Conservation (phyloP, 2,888 invertebrate genomes). For the Rhagophthalmus giganteus region DNA sequence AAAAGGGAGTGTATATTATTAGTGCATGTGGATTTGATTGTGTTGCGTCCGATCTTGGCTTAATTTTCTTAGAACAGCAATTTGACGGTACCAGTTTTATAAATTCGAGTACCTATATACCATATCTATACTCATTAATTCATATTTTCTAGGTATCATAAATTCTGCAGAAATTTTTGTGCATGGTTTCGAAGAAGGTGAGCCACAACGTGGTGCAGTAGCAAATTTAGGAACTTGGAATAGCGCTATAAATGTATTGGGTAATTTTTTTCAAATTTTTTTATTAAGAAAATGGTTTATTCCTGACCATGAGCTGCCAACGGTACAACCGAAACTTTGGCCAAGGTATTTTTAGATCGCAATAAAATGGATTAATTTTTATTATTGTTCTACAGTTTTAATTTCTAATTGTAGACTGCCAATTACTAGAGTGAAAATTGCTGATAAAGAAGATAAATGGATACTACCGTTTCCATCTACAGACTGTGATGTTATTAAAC, state of each 20-base stretch:
- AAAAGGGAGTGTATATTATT: slow-evolving; percentile 82
- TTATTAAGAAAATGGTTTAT: too few species aligned
- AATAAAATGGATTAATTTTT: too few species aligned
- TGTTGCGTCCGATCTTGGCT: slow-evolving; percentile 88
- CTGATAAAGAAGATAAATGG: slow-evolving; percentile 17
- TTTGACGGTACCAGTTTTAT: slow-evolving; percentile 66
- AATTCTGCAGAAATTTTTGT: slow-evolving; percentile 80
- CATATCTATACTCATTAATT: background rate
- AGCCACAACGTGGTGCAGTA: slow-evolving; percentile 61
- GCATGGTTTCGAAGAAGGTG: slow-evolving; percentile 50
- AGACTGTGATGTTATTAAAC: slow-evolving; percentile 78
- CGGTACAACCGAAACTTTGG: too few species aligned
- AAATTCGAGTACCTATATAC: too few species aligned
- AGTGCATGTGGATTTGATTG: slow-evolving; percentile 94
- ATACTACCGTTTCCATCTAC: slow-evolving; percentile 77
- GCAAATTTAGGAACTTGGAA: slow-evolving; percentile 89
- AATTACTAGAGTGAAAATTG: slow-evolving; percentile 13
- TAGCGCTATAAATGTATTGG: slow-evolving; percentile 80
- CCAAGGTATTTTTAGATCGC: too few species aligned
- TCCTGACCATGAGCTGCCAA: too few species aligned
- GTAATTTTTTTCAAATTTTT: too few species aligned
- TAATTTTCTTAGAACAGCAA: slow-evolving; percentile 72
- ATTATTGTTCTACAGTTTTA: too few species aligned
- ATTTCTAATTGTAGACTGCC: slow-evolving; percentile 9
- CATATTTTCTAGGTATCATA: slow-evolving; percentile 61